Base-by-base conservation (phyloP, 2,888 invertebrate genomes). In the Toxonevra muliebris region DNA sequence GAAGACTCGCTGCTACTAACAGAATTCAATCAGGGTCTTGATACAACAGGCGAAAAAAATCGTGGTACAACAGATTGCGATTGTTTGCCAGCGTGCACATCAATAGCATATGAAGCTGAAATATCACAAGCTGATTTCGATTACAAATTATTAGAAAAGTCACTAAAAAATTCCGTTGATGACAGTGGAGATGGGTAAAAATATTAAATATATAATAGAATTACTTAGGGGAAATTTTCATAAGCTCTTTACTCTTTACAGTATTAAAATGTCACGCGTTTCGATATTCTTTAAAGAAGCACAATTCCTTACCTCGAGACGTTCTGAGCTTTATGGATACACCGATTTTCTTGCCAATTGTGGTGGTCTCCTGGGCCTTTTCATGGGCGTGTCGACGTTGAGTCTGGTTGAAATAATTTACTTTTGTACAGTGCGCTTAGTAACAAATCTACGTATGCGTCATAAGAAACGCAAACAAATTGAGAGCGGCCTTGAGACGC, bases 241-340 rank as follows among this genome's bases (percentile, higher is more conserved):
- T n/a, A n/a, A n/a, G n/a, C n/a, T n/a, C n/a, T n/a, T 30, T 30
- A 4, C 30, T 19, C 48, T 17, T 84, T 85, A 64, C 73, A 89
- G 89, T 55, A 79, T 87, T 30, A 84, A 87, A 74, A 86, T 88
- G 83, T 87, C 91, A 0, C 87, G 91, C 3, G 86, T 92, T 10
- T 88, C 89, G 74, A 87, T 92, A 59, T 92, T 90, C 84, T 92
- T 92, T 85, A 92, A 91, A 80, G 91, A 92, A 77, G 88, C 89
- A 7, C 91, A 91, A 79, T 91, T 91, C 76, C 87, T 91, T 42
- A 89, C 90, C 0, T 90, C 90, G 0, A 88, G 89, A 43, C 87
- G 91, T 17, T 90, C 90, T 0, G 91, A 91, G 76, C 84, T 91
- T 11, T 91, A 90, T 77, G 91, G 91, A 1, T 88, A 87, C 73